These are phyloP conservation scores for Petromus typicus DNA, from an alignment of 2,113 vertebrate species.

Conservation along the genomic window DNA sequence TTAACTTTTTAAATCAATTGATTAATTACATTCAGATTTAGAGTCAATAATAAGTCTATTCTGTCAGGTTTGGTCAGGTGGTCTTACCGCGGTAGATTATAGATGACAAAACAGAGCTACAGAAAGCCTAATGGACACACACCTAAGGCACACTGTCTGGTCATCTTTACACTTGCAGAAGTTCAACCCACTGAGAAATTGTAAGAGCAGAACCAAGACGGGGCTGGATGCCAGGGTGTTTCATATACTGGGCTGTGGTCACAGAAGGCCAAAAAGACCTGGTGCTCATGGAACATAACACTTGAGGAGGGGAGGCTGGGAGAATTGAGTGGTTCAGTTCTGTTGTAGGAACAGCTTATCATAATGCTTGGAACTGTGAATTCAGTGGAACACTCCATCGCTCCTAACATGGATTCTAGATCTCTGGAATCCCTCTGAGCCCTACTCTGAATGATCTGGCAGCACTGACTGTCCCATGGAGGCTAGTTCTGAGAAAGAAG, in stretches of 20 bases:
- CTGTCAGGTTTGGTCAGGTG: not conserved
- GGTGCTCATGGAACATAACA: not conserved
- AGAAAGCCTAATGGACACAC: constrained; percentile 3
- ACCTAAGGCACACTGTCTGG: not conserved
- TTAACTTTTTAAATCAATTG: constrained; percentile 21
- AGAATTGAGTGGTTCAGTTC: not conserved
- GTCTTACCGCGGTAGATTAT: constrained; percentile 8
- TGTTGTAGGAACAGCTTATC: not conserved
- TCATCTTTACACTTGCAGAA: not conserved
- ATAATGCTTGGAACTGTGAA: not conserved
- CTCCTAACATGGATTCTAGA: not conserved
- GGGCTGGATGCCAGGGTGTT: not conserved
- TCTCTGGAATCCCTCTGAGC: not conserved
- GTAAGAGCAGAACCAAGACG: not conserved
- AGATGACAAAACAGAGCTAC: constrained; percentile 41
- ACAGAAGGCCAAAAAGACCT: not conserved
- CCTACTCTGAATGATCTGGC: not conserved
- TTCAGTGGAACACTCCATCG: not conserved
- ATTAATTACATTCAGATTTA: constrained; percentile 42
- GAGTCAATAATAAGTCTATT: not conserved
- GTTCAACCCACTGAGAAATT: not conserved
- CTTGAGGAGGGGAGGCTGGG: not conserved
- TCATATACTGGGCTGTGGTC: not conserved
- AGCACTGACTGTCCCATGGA: not conserved
- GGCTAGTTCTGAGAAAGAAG: not conserved